A percentile compares a stretch with the other conserved stretches of the same genome.
These are phyloP conservation scores for Amniataba percoides DNA, from an alignment of 2,797 vertebrate species.

Conservation along the genomic window DNA sequence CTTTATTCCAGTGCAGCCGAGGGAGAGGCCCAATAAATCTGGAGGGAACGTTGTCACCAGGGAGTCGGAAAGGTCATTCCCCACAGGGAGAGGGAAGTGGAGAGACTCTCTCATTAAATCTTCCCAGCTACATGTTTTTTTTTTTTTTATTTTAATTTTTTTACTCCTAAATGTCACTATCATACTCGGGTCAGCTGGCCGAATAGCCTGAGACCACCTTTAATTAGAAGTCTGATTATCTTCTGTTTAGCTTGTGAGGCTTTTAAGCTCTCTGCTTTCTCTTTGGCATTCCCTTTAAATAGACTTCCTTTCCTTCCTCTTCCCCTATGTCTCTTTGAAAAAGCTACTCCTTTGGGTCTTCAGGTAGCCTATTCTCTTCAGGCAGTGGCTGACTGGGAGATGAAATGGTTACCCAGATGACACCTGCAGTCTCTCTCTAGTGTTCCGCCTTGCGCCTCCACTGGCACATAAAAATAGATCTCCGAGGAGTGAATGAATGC, in stretches of 20 bases:
- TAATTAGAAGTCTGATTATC: conserved; percentile 77
- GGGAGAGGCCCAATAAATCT: conserved; percentile 84
- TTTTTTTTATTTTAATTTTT: conserved; percentile 29
- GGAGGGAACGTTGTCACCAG: conserved; percentile 80
- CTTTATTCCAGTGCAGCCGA: conserved; percentile 72
- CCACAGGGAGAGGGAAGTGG: conserved; percentile 72
- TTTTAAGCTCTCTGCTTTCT: conserved; percentile 47
- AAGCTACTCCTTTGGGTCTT: conserved; percentile 14
- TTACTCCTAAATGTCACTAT: conserved; percentile 84
- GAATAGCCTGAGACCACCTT: conserved; percentile 67
- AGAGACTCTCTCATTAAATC: conserved; percentile 84
- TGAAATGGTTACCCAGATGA: conserved; percentile 56
- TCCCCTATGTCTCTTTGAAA: conserved; percentile 1
- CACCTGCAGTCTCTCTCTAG: conserved; percentile 56
- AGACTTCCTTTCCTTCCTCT: not conserved
- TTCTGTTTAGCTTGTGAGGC: conserved; percentile 71
- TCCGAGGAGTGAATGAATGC: conserved; percentile 54
- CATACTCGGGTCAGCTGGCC: conserved; percentile 68
- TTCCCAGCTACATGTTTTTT: conserved; percentile 60
- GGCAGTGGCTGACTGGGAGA: conserved; percentile 28
- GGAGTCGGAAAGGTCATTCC: conserved; percentile 85
- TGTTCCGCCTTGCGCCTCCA: conserved; percentile 30
- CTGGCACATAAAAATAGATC: conserved; percentile 60
- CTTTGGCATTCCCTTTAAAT: conserved; percentile 26
- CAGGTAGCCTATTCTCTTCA: conserved; percentile 20